Evolutionary conservation across 2,888 invertebrate genomes (phyloP), one percentile per base, ranked within the genome.

Genomic region (Cerastis rubricosa): DNA sequence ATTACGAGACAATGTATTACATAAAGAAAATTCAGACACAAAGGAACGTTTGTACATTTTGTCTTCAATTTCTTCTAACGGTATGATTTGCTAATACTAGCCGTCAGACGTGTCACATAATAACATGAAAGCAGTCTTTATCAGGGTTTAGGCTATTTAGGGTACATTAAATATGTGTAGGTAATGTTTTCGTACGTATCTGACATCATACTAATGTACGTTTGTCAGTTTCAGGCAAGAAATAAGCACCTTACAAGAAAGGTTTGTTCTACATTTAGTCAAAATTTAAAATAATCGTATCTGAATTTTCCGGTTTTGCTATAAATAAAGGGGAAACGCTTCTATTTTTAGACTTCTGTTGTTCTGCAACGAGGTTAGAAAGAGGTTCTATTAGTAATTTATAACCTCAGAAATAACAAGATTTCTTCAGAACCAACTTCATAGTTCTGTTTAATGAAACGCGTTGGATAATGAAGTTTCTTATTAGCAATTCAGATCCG

Each of bases 11-110:
- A 67, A 63, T 59, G 45, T 64, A 66, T 81, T 70, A 84, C 64
- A 77, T 83, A 83, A 85, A 85, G 67, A 54, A 69, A 72, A 85
- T 45, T 72, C 47, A 63, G 61, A 76, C 68, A 85, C 74, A 83
- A 85, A 86, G 77, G 57, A 59, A 57, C 70, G 29, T 71, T 76
- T 81, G 43, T 79, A 43, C 59, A 70, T 72, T 71, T 80, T 75
- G 65, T 77, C 74, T 75, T 75, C 29, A 69, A 74, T 73, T 80
- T 75, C 45, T 71, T 71, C 45, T 68, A 49, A 71, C 68, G 22
- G 59, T 74, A 77, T 73, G 65, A 80, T 86, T 84, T 47, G 66
- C 61, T 81, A 74, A 76, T 74, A 51, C 71, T 63, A 61, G 72
- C 78, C 72, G 83, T 71, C 77, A 82, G 71, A 67, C 17, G 35